Evolutionary conservation across 1,140 invertebrate genomes (phyloP).

Genomic region (Halyomorpha halys): DNA sequence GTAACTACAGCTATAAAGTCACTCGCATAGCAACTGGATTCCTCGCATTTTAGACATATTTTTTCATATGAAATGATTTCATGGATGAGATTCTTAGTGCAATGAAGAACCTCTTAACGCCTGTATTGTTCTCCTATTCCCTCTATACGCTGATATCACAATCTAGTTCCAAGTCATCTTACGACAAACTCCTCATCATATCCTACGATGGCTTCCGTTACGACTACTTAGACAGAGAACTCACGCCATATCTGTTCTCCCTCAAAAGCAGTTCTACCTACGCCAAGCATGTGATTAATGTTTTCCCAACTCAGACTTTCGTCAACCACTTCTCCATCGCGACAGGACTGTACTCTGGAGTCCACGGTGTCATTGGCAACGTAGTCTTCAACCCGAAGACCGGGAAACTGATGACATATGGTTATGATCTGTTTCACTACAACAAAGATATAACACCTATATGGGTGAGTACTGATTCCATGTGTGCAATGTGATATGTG

Average conservation of each 20-base stretch:
- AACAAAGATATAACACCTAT: conserved; percentile 44
- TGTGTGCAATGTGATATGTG: too few relatives aligned
- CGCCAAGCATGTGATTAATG: conserved; percentile 51
- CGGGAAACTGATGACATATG: conserved; percentile 38
- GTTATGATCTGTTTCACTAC: conserved; percentile 41
- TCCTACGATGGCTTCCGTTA: conserved; percentile 62
- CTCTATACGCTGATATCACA: too few relatives aligned
- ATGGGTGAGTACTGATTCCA: conserved; percentile 43
- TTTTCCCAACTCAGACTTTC: conserved; percentile 66
- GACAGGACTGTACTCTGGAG: conserved; percentile 64
- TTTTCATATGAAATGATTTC: too few relatives aligned
- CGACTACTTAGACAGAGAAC: conserved; percentile 50
- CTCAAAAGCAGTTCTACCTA: conserved; percentile 46
- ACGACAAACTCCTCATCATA: conserved; percentile 43
- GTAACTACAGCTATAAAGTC: too few relatives aligned
- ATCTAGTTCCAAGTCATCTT: neutral
- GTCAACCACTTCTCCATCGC: conserved; percentile 69
- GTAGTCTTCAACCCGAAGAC: conserved; percentile 45
- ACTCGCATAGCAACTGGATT: too few relatives aligned
- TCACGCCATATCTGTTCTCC: conserved; percentile 44
- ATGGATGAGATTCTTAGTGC: too few relatives aligned
- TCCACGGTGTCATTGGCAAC: conserved; percentile 62
- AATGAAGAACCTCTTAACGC: too few relatives aligned
- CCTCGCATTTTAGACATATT: too few relatives aligned
- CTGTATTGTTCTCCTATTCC: too few relatives aligned